A percentile compares a stretch with the other conserved stretches of the same genome.
phyloP scores from a whole-genome alignment of 2,797 vertebrate species.

The Denticeps clupeoides region DNA sequence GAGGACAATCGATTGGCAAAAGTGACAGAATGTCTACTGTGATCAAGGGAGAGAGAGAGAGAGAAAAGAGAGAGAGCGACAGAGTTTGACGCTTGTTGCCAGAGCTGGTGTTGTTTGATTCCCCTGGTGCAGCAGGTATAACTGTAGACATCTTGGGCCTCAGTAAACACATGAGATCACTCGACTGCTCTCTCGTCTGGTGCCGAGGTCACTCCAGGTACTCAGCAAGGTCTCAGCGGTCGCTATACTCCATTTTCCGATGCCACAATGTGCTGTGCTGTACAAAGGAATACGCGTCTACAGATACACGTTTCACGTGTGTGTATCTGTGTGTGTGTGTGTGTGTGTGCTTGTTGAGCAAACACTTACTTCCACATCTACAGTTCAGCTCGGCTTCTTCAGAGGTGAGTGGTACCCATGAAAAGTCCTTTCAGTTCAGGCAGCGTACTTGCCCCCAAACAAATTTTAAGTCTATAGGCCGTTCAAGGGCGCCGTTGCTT shows the following conservation, averaged over 20 bases:
- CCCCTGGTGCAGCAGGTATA: constrained; percentile 9
- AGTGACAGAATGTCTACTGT: constrained; percentile 35
- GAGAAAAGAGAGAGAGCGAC: background rate
- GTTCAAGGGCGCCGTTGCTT: too few species aligned
- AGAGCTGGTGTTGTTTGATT: constrained; percentile 18
- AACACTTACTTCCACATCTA: too few species aligned
- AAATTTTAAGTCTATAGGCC: too few species aligned
- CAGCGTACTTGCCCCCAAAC: too few species aligned
- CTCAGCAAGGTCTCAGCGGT: background rate
- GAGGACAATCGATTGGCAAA: constrained; percentile 43
- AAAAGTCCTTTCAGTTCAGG: too few species aligned
- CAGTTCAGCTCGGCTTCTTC: too few species aligned
- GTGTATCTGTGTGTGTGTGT: too few species aligned
- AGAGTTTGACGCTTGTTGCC: constrained; percentile 30
- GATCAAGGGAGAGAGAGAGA: constrained; percentile 21
- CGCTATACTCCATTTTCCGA: background rate
- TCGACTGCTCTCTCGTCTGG: background rate
- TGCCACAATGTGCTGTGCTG: background rate
- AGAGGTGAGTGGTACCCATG: too few species aligned
- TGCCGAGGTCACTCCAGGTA: background rate
- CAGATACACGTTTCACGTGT: too few species aligned
- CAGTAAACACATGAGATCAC: constrained; percentile 15
- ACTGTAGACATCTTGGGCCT: constrained; percentile 13
- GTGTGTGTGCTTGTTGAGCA: too few species aligned
- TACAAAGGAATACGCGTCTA: too few species aligned